A percentile compares a stretch with the other conserved stretches of the same genome.
Evolutionary conservation across 2,888 invertebrate species (phyloP).

Genomic region (Patella caerulea): DNA sequence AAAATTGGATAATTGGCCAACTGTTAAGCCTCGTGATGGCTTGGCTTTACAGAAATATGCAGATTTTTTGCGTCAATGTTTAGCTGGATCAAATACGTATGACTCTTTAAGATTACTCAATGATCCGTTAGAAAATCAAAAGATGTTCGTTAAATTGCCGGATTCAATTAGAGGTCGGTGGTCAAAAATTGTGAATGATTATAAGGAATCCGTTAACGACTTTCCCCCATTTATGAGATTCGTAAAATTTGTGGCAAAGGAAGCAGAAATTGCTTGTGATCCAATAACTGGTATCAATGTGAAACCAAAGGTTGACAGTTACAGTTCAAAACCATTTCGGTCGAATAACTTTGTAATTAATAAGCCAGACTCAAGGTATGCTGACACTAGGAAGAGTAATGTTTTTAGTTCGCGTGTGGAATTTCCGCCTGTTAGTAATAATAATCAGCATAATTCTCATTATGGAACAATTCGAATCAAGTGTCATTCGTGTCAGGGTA

Average conservation of each 20-base stretch:
- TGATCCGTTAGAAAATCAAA: constrained; percentile 33
- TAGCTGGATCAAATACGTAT: constrained; percentile 25
- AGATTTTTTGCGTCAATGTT: constrained; percentile 36
- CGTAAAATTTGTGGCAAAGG: constrained; percentile 26
- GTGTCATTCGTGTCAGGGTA: too few species aligned
- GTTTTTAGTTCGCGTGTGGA: too few species aligned
- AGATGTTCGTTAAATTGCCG: constrained; percentile 37
- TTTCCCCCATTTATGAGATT: constrained; percentile 30
- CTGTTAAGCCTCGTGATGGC: constrained; percentile 8
- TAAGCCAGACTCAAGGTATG: too few species aligned
- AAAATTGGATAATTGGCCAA: constrained; percentile 34
- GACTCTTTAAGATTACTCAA: constrained; percentile 25
- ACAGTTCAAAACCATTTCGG: too few species aligned
- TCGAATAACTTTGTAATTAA: too few species aligned
- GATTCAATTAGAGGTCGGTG: constrained; percentile 24
- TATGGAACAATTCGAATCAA: too few species aligned
- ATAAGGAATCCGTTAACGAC: constrained; percentile 12
- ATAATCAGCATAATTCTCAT: too few species aligned
- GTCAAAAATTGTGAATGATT: not conserved
- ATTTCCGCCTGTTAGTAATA: too few species aligned
- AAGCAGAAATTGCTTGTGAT: constrained; percentile 35
- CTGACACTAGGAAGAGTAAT: too few species aligned
- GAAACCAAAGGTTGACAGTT: too few species aligned
- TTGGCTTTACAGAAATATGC: constrained; percentile 10
- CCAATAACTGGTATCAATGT: constrained; percentile 28